Percentiles rank a stretch among this genome's conserved stretches.
Evolutionary conservation across 1,140 invertebrate species (phyloP).

Genomic region (Macrotrachela quadricornifera): DNA sequence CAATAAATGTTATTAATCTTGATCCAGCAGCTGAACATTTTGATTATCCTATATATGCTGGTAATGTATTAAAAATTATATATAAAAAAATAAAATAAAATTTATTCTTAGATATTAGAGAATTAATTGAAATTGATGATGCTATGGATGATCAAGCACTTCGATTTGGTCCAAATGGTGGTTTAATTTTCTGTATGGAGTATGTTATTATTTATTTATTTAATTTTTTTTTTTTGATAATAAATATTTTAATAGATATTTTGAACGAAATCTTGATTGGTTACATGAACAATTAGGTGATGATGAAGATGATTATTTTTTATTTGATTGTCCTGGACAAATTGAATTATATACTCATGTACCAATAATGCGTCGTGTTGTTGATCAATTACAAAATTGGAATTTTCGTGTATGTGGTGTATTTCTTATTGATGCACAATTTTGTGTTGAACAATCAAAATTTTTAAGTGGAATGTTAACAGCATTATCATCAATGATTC

Average conservation of each 20-base stretch:
- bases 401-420: slow-evolving; percentile 74
- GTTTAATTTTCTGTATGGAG: slow-evolving; percentile 86
- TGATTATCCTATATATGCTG: slow-evolving; percentile 56
- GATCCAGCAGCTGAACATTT: slow-evolving; percentile 93
- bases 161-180: slow-evolving; percentile 90
- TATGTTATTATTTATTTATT: slow-evolving; percentile 31
- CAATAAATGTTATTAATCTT: slow-evolving; percentile 70
- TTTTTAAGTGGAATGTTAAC: slow-evolving; percentile 82
- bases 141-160: slow-evolving; percentile 84
- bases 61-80: no score
- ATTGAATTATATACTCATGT: slow-evolving; percentile 94
- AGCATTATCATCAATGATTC: slow-evolving; percentile 83
- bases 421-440: slow-evolving; percentile 82
- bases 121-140: slow-evolving; percentile 80
- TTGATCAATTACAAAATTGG: slow-evolving; percentile 44
- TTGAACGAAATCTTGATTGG: slow-evolving; percentile 75
- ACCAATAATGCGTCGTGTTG: slow-evolving; percentile 58
- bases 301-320: slow-evolving; percentile 41
- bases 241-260: no score
- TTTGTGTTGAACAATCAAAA: slow-evolving; percentile 81
- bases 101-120: slow-evolving; percentile 48
- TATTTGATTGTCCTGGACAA: slow-evolving; percentile 98
- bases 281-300: slow-evolving; percentile 55
- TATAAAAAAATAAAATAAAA: no score
- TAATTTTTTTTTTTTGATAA: neutral